Evolutionary conservation across 2,113 vertebrate species (phyloP).

Genomic region (Arizona elegans): DNA sequence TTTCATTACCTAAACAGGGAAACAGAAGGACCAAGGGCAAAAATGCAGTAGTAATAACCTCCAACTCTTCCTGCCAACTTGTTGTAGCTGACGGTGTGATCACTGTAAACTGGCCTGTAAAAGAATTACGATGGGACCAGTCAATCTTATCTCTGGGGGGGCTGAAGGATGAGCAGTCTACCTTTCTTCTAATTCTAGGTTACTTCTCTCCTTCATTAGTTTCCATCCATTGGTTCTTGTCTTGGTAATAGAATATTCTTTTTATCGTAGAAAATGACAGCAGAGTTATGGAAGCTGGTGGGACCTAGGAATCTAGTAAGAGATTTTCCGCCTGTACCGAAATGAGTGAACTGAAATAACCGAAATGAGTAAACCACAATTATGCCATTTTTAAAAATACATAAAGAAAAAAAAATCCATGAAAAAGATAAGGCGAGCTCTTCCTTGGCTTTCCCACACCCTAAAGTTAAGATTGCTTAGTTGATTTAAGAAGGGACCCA

Average conservation of each 20-base stretch:
- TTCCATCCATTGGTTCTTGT: too few relatives aligned
- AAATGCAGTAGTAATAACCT: not conserved
- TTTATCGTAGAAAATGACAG: not conserved
- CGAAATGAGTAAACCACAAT: not conserved
- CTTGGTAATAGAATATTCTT: not conserved
- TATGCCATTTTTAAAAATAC: not conserved
- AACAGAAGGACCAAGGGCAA: not conserved
- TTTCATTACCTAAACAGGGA: not conserved
- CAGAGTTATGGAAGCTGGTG: not conserved
- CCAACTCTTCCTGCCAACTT: not conserved
- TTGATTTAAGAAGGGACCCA: not conserved
- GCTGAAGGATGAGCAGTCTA: not conserved
- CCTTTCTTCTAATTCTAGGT: not conserved
- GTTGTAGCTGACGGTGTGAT: not conserved
- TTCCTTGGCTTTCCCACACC: not conserved
- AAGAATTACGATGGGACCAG: not conserved
- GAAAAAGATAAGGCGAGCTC: not conserved
- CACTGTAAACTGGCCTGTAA: not conserved
- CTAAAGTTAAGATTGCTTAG: not conserved
- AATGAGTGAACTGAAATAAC: not conserved
- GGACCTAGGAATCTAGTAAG: not conserved
- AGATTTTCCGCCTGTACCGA: not conserved
- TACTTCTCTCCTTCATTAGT: too few relatives aligned
- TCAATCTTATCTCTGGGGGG: not conserved
- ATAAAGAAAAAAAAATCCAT: not conserved